Evolutionary conservation across 2,797 vertebrate species (phyloP).

Genomic region (Cossypha heuglini): DNA sequence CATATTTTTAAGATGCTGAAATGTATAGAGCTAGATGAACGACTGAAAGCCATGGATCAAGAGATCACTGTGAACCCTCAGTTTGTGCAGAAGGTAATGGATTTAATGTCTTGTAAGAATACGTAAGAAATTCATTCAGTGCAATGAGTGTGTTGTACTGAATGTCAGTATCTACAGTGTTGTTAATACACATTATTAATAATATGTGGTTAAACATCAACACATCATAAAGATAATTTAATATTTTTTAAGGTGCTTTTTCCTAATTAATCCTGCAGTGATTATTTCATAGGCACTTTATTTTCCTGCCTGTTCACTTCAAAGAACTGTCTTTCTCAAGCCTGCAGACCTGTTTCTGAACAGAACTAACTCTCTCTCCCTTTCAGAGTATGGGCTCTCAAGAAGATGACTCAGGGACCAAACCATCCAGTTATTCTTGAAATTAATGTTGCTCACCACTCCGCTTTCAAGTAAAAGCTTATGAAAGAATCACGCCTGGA

Average conservation of each 20-base stretch:
- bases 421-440: slow-evolving; percentile 99
- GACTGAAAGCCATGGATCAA: slow-evolving; percentile 99
- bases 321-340: neutral
- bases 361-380: slow-evolving; percentile 25
- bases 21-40: slow-evolving; percentile 98
- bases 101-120: neutral
- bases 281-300: neutral
- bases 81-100: slow-evolving; percentile 96
- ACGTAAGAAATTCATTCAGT: neutral
- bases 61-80: slow-evolving; percentile 99
- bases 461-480: slow-evolving; percentile 64
- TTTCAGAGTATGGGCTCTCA: slow-evolving; percentile 97
- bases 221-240: neutral
- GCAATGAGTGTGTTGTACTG: neutral
- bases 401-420: slow-evolving; percentile 98
- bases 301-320: slow-evolving; percentile 21
- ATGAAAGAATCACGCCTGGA: slow-evolving; percentile 60
- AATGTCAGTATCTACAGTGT: neutral
- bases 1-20: slow-evolving; percentile 89
- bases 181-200: neutral
- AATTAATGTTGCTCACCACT: slow-evolving; percentile 62
- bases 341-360: slow-evolving; percentile 11
- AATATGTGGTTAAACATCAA: neutral
- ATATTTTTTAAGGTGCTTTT: neutral
- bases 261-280: neutral